Percentiles rank a stretch among this genome's conserved stretches.
Evolutionary conservation across 2,113 vertebrate species (phyloP).

Genomic region (Silurus meridionalis): DNA sequence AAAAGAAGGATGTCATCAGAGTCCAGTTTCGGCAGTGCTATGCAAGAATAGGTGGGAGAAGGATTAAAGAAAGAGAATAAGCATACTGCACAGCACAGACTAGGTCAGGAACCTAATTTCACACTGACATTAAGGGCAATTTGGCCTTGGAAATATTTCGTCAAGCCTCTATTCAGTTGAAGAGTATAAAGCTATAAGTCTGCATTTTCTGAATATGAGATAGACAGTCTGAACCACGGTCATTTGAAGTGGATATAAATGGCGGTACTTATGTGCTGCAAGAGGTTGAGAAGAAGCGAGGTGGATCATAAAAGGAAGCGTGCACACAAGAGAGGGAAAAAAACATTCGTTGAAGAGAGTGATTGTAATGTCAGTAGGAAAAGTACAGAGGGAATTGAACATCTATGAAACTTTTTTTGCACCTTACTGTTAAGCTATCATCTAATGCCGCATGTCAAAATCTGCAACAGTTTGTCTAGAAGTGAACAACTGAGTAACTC

Average conservation of each 20-base stretch:
- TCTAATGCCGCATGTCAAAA: conserved; percentile 25
- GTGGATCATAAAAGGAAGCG: conserved; percentile 79
- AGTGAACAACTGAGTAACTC: conserved; percentile 19
- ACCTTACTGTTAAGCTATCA: conserved; percentile 10
- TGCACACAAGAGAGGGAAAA: conserved; percentile 31
- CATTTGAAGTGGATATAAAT: conserved; percentile 87
- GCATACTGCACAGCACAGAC: conserved; percentile 75
- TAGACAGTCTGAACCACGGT: conserved; percentile 81
- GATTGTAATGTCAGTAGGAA: conserved; percentile 14
- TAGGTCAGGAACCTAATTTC: conserved; percentile 88
- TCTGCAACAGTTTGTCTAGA: conserved; percentile 30
- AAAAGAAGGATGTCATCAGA: conserved; percentile 74
- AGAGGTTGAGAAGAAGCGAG: conserved; percentile 78
- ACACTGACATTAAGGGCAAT: conserved; percentile 84
- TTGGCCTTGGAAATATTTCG: conserved; percentile 84
- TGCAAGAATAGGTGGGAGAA: conserved; percentile 78
- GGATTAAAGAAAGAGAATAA: conserved; percentile 71
- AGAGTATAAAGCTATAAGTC: conserved; percentile 79
- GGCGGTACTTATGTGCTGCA: conserved; percentile 82
- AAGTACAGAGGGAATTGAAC: background rate
- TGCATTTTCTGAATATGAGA: conserved; percentile 77
- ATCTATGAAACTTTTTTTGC: conserved; percentile 16
- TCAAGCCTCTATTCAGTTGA: conserved; percentile 85
- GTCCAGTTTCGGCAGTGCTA: conserved; percentile 77
- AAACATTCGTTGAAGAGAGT: background rate